Percentiles rank a stretch among this genome's conserved stretches.
phyloP scores from a whole-genome alignment of 2,113 vertebrate genomes.

The Thamnaconus septentrionalis region DNA sequence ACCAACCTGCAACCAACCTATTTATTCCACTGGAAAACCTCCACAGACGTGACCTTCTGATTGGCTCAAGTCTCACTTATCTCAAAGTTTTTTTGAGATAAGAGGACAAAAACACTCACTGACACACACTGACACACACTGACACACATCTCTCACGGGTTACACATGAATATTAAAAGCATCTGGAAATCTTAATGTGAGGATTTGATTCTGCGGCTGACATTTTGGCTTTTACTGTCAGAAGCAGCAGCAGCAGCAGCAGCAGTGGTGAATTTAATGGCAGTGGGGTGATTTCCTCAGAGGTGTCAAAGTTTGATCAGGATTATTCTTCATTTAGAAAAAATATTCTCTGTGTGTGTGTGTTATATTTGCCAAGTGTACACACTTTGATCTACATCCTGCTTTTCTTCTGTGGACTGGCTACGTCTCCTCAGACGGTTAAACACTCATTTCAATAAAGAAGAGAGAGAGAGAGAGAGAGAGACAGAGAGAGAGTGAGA shows the following conservation, averaged over 20 bases:
- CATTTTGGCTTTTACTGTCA: too few species aligned
- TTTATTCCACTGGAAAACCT: too few species aligned
- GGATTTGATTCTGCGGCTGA: not conserved
- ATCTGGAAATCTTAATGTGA: constrained; percentile 3
- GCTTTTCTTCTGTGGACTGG: constrained; percentile 8
- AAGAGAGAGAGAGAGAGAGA: not conserved
- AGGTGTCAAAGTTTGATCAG: constrained; percentile 10
- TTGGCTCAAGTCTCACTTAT: too few species aligned
- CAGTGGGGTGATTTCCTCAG: constrained; percentile 27
- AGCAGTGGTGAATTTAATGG: not conserved
- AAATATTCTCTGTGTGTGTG: not conserved
- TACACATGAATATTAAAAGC: not conserved
- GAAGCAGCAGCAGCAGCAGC: too few species aligned
- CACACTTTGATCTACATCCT: constrained; percentile 19
- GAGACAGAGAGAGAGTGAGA: too few species aligned
- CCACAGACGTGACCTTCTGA: too few species aligned
- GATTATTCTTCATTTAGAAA: constrained; percentile 1
- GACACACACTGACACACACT: too few species aligned
- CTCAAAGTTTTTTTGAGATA: too few species aligned
- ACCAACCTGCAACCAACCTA: too few species aligned
- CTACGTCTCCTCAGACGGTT: not conserved
- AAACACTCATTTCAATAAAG: not conserved
- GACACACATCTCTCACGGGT: not conserved
- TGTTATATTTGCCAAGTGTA: constrained; percentile 22
- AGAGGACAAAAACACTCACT: too few species aligned